Base-by-base conservation (phyloP, 2,797 vertebrate genomes). In the Morelia viridis region DNA sequence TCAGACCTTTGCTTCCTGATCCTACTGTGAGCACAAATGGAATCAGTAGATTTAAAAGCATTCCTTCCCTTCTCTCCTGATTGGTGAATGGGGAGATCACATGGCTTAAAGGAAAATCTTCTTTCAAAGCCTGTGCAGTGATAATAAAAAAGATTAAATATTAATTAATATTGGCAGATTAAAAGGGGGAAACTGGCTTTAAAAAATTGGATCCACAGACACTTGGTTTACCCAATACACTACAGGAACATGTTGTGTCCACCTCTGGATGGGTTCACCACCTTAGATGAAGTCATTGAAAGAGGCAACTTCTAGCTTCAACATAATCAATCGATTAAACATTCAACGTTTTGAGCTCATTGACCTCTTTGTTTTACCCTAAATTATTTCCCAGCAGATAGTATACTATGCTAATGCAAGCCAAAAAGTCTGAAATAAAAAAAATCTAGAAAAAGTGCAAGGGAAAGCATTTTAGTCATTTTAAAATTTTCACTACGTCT, bases 21-120 rank as follows among this genome's bases (percentile, higher is more conserved):
- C 99, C 99, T 96, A 99, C 99, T 93, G 99, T 99, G 96, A 99
- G 98, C 93, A 99, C 99, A 96, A 99, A 99, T 92, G 99, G 99
- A 96, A 99, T 99, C 92, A 99, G 98, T 92, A 99, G 98, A 96
- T 99, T 99, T 96, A 99, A 98, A 97, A 99, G 98, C 99, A 99
- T 99, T 96, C 99, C 99, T 97, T 99, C 99, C 95, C 99, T 98
- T 96, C 99, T 98, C 97, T 99, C 99, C 97, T 99, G 99, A 98
- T 99, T 99, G 97, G 99, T 99, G 98, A 99, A 99, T 89, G 99
- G 99, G 92, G 99, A 99, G 97, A 99, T 99, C 98, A 99, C 99
- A 94, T 99, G 99, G 97, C 99, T 99, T 97, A 99, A 98, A 28
- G 99, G 99, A 58, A 99, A 99, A 98, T 99, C 99, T 89, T 99